Percentiles rank a stretch among this genome's conserved stretches.
These are phyloP conservation scores for Bombyx mandarina DNA, from an alignment of 1,140 invertebrate species.

Conservation along the genomic window DNA sequence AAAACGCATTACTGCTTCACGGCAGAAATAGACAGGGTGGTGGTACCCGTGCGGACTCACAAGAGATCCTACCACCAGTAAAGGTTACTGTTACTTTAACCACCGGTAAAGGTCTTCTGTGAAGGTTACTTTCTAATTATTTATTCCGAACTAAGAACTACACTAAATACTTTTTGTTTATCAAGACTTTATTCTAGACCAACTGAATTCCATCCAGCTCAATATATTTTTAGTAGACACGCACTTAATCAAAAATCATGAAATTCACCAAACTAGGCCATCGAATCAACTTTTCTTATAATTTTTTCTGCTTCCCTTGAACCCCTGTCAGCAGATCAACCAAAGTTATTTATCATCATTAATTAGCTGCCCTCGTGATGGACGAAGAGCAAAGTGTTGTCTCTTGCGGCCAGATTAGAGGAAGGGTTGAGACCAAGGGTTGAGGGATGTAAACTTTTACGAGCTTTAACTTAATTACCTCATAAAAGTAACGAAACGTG, in stretches of 20 bases:
- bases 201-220: neutral
- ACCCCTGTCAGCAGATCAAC: neutral
- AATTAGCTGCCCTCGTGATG: slow-evolving; percentile 32
- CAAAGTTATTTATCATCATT: slow-evolving; percentile 24
- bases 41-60: too few relatives aligned
- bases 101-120: too few relatives aligned
- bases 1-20: too few relatives aligned
- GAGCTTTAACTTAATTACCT: slow-evolving; percentile 3
- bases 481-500: slow-evolving; percentile 5
- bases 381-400: slow-evolving; percentile 27
- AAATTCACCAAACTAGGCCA: slow-evolving; percentile 2
- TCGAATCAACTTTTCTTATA: too few relatives aligned
- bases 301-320: too few relatives aligned
- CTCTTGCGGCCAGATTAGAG: slow-evolving; percentile 41
- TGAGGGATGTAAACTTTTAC: slow-evolving; percentile 13
- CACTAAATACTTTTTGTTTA: too few relatives aligned
- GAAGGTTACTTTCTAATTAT: too few relatives aligned
- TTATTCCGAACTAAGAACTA: too few relatives aligned
- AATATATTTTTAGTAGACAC: neutral
- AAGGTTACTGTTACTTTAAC: too few relatives aligned
- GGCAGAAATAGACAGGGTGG: too few relatives aligned
- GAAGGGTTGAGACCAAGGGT: slow-evolving; percentile 37
- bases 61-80: too few relatives aligned
- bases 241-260: neutral
- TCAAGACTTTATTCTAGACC: too few relatives aligned